Conservation (phyloP, 2,888 invertebrate species). For the Romanomermis culicivorax region DNA sequence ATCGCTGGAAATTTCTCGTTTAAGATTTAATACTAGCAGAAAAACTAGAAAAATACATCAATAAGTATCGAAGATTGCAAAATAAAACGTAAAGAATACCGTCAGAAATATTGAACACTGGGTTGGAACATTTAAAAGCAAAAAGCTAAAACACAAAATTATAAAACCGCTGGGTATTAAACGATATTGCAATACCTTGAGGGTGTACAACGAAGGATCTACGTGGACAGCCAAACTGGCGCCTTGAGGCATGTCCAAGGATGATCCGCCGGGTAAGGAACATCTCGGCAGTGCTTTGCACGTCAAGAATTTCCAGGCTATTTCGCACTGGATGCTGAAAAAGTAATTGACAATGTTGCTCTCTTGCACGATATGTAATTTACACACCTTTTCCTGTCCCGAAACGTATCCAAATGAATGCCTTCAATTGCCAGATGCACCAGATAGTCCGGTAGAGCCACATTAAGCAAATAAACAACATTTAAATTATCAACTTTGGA, state of each 20-base stretch:
- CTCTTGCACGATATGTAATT: background rate
- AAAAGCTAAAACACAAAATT: background rate
- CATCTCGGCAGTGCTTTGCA: slow-evolving; percentile 17
- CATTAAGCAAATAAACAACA: slow-evolving; percentile 30
- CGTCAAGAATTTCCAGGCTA: slow-evolving; percentile 17
- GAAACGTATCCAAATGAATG: slow-evolving; percentile 19
- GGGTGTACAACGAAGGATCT: background rate
- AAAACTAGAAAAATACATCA: background rate
- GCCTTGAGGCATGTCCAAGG: slow-evolving; percentile 18
- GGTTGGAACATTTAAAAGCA: background rate
- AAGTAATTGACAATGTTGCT: background rate
- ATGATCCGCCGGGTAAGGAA: slow-evolving; percentile 9
- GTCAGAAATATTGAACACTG: background rate
- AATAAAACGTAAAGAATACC: background rate
- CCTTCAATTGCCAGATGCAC: slow-evolving; percentile 31
- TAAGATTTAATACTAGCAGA: background rate
- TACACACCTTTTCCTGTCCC: slow-evolving; percentile 13
- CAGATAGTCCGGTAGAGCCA: slow-evolving; percentile 28
- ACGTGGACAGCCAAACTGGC: background rate
- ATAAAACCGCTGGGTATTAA: background rate
- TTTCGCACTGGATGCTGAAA: slow-evolving; percentile 16
- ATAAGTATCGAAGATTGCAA: background rate
- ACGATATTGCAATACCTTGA: background rate
- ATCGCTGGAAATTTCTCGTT: background rate
- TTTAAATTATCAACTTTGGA: slow-evolving; percentile 27